phyloP scores from a whole-genome alignment of 2,888 invertebrate species.

The Ethmia dodecea region DNA sequence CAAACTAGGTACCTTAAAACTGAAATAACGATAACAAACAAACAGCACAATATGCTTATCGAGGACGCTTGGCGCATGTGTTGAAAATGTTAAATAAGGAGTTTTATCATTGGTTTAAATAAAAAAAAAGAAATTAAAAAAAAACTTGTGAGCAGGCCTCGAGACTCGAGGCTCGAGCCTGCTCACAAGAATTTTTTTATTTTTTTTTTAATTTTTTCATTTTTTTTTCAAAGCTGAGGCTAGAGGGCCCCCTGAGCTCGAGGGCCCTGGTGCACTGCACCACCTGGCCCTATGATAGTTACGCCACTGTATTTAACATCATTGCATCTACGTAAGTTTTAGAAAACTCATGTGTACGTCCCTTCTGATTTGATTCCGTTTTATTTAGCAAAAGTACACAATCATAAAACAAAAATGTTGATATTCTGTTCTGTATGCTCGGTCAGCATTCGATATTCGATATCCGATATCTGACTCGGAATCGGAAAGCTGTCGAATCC shows the following conservation, averaged over 20 bases:
- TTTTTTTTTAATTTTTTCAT: neutral
- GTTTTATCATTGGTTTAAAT: neutral
- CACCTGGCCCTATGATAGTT: constrained; percentile 4
- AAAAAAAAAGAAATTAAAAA: neutral
- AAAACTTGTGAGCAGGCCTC: neutral
- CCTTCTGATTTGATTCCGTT: too few species aligned
- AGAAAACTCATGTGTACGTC: too few species aligned
- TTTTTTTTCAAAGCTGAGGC: constrained; percentile 3
- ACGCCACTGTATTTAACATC: constrained; percentile 1
- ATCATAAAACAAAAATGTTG: too few species aligned
- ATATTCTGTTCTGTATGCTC: too few species aligned
- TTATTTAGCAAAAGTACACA: too few species aligned
- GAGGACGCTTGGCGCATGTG: constrained; percentile 3
- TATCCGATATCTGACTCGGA: too few species aligned
- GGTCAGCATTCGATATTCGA: too few species aligned
- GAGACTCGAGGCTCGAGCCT: too few species aligned
- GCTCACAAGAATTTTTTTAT: too few species aligned
- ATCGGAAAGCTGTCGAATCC: too few species aligned
- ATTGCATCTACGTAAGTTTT: too few species aligned
- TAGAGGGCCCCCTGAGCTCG: constrained; percentile 5
- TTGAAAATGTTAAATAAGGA: constrained; percentile 1
- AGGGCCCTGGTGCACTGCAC: constrained; percentile 6
- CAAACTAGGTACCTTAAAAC: neutral
- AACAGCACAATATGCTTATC: constrained; percentile 3
- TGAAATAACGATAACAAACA: neutral